A percentile compares a stretch with the other conserved stretches of the same genome.
phyloP scores from a whole-genome alignment of 1,140 invertebrate genomes.

The Drosophila malerkotliana region DNA sequence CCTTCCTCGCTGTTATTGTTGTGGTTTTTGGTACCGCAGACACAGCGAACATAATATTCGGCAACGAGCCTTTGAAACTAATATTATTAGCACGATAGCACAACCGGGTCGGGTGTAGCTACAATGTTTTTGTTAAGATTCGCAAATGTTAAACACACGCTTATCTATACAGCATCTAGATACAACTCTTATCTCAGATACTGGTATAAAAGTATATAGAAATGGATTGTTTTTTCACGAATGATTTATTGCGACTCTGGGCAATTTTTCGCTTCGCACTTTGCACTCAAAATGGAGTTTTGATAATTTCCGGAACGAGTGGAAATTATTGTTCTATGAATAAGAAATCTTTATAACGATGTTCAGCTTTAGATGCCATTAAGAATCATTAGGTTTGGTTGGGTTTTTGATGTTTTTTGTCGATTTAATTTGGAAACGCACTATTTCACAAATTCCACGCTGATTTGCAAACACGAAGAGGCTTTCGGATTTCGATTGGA shows the following conservation, averaged over 20 bases:
- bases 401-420: not conserved
- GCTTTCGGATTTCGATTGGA: conserved; percentile 7
- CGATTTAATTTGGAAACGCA: conserved; percentile 13
- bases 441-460: conserved; percentile 63
- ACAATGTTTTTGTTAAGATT: not conserved
- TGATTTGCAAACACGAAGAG: conserved; percentile 55
- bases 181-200: conserved; percentile 62
- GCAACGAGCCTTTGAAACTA: conserved; percentile 30
- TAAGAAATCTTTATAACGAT: conserved; percentile 72
- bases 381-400: conserved; percentile 40
- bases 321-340: conserved; percentile 73
- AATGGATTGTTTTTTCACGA: conserved; percentile 6
- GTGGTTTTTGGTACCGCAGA: conserved; percentile 44
- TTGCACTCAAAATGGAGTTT: conserved; percentile 31
- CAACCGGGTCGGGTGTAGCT: conserved; percentile 1
- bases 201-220: conserved; percentile 18
- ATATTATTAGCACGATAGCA: conserved; percentile 10
- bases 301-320: conserved; percentile 28
- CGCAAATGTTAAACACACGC: conserved; percentile 14
- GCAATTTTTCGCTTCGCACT: conserved; percentile 32
- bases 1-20: conserved; percentile 20
- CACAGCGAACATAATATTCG: conserved; percentile 66
- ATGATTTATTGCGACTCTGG: conserved; percentile 50
- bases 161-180: conserved; percentile 54
- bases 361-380: conserved; percentile 78